Percentiles rank a stretch among this genome's conserved stretches.
Conservation (phyloP, 2,888 invertebrate species). For the Dastarcus helophoroides region DNA sequence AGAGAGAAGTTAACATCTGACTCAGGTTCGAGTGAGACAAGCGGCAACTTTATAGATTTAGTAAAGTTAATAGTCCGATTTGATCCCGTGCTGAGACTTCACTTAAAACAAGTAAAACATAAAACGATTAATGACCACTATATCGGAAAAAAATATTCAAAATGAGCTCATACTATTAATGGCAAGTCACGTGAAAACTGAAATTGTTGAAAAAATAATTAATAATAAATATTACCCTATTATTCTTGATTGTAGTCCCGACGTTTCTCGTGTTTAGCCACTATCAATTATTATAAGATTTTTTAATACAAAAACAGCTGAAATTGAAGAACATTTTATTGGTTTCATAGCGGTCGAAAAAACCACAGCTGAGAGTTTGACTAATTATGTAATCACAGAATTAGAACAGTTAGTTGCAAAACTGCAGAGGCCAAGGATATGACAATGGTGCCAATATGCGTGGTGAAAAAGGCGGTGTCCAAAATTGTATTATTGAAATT, state of each 20-base stretch:
- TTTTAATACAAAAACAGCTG: slow-evolving; percentile 7
- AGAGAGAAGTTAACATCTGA: slow-evolving; percentile 7
- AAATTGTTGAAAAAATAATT: slow-evolving; percentile 8
- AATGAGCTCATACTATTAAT: slow-evolving; percentile 10
- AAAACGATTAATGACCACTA: slow-evolving; percentile 6
- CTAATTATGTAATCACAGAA: slow-evolving; percentile 9
- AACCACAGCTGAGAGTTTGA: slow-evolving; percentile 10
- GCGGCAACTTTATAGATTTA: slow-evolving; percentile 7
- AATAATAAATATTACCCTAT: slow-evolving; percentile 10
- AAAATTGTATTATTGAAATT: slow-evolving; percentile 6
- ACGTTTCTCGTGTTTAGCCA: slow-evolving; percentile 8
- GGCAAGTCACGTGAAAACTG: slow-evolving; percentile 9
- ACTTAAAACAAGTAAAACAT: slow-evolving; percentile 6
- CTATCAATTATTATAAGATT: slow-evolving; percentile 8
- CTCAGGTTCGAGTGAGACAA: slow-evolving; percentile 6
- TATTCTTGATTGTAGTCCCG: slow-evolving; percentile 10
- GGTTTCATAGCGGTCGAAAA: slow-evolving; percentile 10
- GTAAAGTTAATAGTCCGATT: slow-evolving; percentile 6
- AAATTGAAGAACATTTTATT: slow-evolving; percentile 11
- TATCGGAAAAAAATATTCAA: slow-evolving; percentile 9
- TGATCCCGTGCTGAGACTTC: slow-evolving; percentile 7
- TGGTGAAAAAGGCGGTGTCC: slow-evolving; percentile 11
- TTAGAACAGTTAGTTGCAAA: slow-evolving; percentile 9
- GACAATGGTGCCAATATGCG: slow-evolving; percentile 15
- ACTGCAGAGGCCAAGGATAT: slow-evolving; percentile 14